phyloP scores from a whole-genome alignment of 2,797 vertebrate genomes.

The Yasuhikotakia modesta region DNA sequence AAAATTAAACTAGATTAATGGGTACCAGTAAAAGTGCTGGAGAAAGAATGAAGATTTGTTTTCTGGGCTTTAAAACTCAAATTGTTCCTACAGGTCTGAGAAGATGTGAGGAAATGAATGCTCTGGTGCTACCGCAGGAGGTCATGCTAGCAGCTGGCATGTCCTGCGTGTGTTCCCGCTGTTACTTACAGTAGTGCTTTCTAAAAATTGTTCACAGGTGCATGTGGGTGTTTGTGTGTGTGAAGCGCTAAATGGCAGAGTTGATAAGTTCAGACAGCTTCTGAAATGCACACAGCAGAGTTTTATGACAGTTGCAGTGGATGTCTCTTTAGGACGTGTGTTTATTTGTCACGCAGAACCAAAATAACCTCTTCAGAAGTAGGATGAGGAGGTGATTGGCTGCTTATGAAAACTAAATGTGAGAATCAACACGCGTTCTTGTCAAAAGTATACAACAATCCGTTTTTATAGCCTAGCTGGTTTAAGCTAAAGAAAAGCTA shows the following conservation, averaged over 20 bases:
- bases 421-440: not conserved
- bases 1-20: not conserved
- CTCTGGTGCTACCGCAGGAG: slow-evolving; percentile 40
- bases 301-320: not conserved
- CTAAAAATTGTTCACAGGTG: not conserved
- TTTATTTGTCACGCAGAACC: not conserved
- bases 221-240: slow-evolving; percentile 32
- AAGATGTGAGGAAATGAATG: slow-evolving; percentile 25
- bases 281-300: not conserved
- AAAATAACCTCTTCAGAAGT: not conserved
- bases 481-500: not conserved
- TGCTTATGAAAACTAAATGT: not conserved
- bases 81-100: slow-evolving; percentile 44
- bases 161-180: slow-evolving; percentile 36
- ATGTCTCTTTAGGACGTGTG: not conserved
- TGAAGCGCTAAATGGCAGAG: slow-evolving; percentile 23
- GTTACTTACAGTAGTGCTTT: not conserved
- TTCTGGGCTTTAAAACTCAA: slow-evolving; percentile 22
- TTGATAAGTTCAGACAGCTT: not conserved
- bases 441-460: not conserved
- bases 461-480: no score
- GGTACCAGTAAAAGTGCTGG: not conserved
- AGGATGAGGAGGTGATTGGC: not conserved
- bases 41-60: not conserved
- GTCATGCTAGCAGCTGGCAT: slow-evolving; percentile 44